Evolutionary conservation across 2,888 invertebrate species (phyloP), one percentile per base, ranked within the genome.

Genomic region (Hypercompe scribonia): DNA sequence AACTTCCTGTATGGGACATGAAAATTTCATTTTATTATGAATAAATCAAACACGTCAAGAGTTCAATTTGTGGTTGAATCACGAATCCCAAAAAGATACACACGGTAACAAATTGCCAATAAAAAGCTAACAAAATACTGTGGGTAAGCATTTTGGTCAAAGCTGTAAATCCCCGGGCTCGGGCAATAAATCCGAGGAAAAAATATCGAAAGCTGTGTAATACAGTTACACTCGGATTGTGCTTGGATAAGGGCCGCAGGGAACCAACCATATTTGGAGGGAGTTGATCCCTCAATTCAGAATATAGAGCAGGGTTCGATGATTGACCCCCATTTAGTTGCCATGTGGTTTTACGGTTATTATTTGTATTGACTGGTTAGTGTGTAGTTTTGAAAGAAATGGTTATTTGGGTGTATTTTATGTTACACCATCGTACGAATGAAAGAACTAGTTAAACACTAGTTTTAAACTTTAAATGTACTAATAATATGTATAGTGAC

Each of bases 61-160:
- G 91, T 89, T 90, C 91, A 90, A 92, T 92, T 92, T 90, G 90
- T 84, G 89, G 88, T 85, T 85, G 88, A 90, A 92, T 90, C 90
- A 90, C 88, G 87, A 88, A 90, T 89, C 90, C 89, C 86, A 90
- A 91, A 92, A 92, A 94, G 92, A 93, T 94, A 94, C 92, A 94
- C 90, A 92, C 91, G 92, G 93, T 93, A 93, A 93, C 94, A 93
- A 94, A 94, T 94, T 92, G 94, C 89, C 94, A 92, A 94, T 95
- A 94, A 94, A 95, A 94, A 93, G 91, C 92, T 93, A 94, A 93
- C 94, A 93, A 94, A 94, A 94, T 92, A 91, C 89, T 91, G 90
- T 88, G 92, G 93, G 92, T 92, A 92, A 93, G 92, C 93, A 92
- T 93, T 93, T 91, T 91, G 94, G 93, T 93, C 93, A 92, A 93